Percentiles rank a stretch among this genome's conserved stretches.
phyloP scores from a whole-genome alignment of 2,797 vertebrate species.

The Triplophysa yarkandensis region DNA sequence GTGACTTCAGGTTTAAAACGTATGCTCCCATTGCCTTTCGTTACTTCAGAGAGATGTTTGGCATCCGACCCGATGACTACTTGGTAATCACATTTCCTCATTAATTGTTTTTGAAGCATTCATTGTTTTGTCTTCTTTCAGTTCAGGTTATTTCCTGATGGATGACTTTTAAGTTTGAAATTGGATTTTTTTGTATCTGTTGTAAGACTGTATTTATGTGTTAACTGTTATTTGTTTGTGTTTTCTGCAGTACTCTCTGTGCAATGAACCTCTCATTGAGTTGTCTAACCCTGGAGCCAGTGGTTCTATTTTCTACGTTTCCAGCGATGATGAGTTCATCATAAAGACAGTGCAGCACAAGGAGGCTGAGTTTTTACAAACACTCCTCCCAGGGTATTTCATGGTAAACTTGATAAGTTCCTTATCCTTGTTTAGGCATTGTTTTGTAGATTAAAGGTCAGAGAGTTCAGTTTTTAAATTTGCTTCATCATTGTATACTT shows the following conservation, averaged over 20 bases:
- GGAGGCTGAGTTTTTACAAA: constrained; percentile 96
- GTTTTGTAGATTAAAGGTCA: background rate
- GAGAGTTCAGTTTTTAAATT: too few relatives aligned
- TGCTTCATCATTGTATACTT: constrained; percentile 1
- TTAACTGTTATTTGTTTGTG: background rate
- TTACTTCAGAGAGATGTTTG: constrained; percentile 95
- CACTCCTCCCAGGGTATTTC: constrained; percentile 95
- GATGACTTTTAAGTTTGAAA: too few relatives aligned
- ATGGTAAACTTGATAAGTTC: constrained; percentile 77
- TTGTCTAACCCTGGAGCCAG: constrained; percentile 93
- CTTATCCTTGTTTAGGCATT: background rate
- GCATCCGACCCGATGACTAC: constrained; percentile 93
- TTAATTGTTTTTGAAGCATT: background rate
- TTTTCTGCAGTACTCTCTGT: constrained; percentile 86
- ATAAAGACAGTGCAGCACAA: constrained; percentile 98
- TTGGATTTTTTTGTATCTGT: background rate
- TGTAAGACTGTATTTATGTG: background rate
- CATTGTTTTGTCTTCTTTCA: background rate
- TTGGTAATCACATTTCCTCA: constrained; percentile 74
- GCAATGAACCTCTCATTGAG: constrained; percentile 88
- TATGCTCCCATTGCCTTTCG: constrained; percentile 96
- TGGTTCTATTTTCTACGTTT: constrained; percentile 95
- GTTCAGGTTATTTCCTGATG: background rate
- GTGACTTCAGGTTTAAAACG: constrained; percentile 95
- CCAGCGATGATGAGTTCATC: constrained; percentile 93